phyloP scores from a whole-genome alignment of 2,113 vertebrate genomes.

The Mesitornis unicolor region DNA sequence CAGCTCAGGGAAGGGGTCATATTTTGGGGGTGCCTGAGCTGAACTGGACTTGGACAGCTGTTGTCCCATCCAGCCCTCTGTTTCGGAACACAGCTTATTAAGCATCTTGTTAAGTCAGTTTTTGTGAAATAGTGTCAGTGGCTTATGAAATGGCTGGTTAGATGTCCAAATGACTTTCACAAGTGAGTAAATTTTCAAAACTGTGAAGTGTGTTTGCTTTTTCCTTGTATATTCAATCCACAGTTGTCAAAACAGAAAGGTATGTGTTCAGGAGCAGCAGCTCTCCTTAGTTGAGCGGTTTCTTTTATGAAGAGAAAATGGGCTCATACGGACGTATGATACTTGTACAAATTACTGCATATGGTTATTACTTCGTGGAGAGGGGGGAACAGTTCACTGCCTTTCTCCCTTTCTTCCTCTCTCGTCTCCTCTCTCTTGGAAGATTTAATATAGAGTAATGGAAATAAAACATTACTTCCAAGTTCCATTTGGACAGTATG shows the following conservation, averaged over 20 bases:
- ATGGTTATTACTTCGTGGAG: neutral
- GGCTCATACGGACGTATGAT: rapidly evolving
- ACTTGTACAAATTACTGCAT: neutral
- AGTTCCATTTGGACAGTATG: neutral
- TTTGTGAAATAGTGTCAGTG: neutral
- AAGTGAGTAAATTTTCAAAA: neutral
- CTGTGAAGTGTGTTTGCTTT: neutral
- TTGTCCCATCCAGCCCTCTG: neutral
- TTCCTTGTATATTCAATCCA: neutral
- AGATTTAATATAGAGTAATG: neutral
- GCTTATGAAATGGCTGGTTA: neutral
- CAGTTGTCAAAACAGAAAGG: neutral
- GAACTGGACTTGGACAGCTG: neutral
- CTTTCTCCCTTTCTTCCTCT: neutral
- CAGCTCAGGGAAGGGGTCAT: neutral
- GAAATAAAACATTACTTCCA: neutral
- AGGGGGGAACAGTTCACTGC: neutral
- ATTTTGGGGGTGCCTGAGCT: neutral
- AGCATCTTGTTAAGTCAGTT: neutral
- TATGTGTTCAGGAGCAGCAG: neutral
- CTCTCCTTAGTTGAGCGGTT: neutral
- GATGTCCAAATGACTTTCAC: neutral
- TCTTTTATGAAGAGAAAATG: neutral
- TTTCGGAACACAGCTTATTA: neutral
- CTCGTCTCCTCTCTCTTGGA: neutral